Evolutionary conservation across 2,797 vertebrate genomes (phyloP).

Genomic region (Lagorchestes hirsutus): DNA sequence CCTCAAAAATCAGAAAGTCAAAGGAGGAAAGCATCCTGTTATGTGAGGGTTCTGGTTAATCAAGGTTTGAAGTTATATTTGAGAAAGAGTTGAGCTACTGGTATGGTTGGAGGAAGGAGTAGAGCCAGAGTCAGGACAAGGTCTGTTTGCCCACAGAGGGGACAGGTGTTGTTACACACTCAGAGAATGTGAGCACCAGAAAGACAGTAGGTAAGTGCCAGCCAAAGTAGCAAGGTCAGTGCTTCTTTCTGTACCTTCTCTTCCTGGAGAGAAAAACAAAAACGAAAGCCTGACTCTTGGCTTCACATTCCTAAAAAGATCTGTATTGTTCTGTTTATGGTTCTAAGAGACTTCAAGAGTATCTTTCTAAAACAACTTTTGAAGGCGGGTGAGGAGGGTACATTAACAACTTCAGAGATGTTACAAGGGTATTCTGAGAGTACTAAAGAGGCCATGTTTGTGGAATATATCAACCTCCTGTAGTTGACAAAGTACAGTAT

Average conservation of each 20-base stretch:
- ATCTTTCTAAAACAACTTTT: slow-evolving; percentile 45
- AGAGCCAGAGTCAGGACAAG: slow-evolving; percentile 32
- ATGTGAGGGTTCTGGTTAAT: slow-evolving; percentile 41
- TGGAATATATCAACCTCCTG: slow-evolving; percentile 22
- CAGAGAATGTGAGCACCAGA: slow-evolving; percentile 54
- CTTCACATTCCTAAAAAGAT: slow-evolving; percentile 73
- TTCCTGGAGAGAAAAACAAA: slow-evolving; percentile 66
- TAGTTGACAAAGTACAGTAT: slow-evolving; percentile 13
- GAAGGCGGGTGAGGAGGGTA: background rate
- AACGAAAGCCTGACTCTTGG: slow-evolving; percentile 29
- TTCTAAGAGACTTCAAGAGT: slow-evolving; percentile 52
- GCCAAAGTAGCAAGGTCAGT: slow-evolving; percentile 72
- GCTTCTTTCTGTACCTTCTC: slow-evolving; percentile 65
- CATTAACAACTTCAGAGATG: slow-evolving; percentile 58
- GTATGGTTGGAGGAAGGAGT: slow-evolving; percentile 5
- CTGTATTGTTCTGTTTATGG: slow-evolving; percentile 66
- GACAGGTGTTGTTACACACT: slow-evolving; percentile 72
- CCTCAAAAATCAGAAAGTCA: slow-evolving; percentile 25
- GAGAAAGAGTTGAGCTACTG: slow-evolving; percentile 11
- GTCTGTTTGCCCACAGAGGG: slow-evolving; percentile 55
- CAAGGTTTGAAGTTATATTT: slow-evolving; percentile 39
- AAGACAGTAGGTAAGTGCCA: slow-evolving; percentile 62
- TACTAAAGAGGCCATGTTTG: slow-evolving; percentile 39
- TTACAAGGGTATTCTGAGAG: background rate
- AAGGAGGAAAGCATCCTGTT: background rate